Percentiles rank a stretch among this genome's conserved stretches.
Conservation (phyloP, 2,113 vertebrate genomes). For the Butastur rufipennis region DNA sequence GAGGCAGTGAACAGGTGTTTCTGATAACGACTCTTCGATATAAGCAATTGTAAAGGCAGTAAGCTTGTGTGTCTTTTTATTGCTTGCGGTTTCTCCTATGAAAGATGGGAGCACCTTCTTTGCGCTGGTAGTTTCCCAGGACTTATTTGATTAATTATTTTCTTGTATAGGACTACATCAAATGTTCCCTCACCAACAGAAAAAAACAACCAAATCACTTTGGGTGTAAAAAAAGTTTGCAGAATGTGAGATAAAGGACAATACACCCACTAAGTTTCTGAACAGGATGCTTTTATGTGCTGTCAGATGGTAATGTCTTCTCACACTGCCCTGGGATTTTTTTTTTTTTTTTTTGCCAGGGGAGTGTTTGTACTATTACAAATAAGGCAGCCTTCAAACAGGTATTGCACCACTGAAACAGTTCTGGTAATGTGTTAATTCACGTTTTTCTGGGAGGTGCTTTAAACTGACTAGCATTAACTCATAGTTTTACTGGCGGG, state of each 20-base stretch:
- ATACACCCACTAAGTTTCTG: not conserved
- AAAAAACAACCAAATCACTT: rapidly evolving
- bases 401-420: not conserved
- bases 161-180: not conserved
- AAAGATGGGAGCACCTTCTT: not conserved
- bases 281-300: not conserved
- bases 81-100: not conserved
- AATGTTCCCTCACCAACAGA: not conserved
- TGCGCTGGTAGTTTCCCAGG: rapidly evolving
- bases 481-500: not conserved
- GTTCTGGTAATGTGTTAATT: not conserved
- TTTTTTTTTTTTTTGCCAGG: not conserved
- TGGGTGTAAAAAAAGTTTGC: not conserved
- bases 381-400: not conserved
- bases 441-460: not conserved
- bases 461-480: not conserved
- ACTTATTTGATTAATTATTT: not conserved
- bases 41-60: not conserved
- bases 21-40: not conserved
- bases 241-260: not conserved
- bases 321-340: not conserved
- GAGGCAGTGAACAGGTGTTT: not conserved
- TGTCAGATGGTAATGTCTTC: not conserved
- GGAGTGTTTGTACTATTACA: rapidly evolving
- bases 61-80: not conserved